These are phyloP conservation scores for Phyto melanocephala DNA, from an alignment of 2,888 invertebrate species.

Conservation along the genomic window DNA sequence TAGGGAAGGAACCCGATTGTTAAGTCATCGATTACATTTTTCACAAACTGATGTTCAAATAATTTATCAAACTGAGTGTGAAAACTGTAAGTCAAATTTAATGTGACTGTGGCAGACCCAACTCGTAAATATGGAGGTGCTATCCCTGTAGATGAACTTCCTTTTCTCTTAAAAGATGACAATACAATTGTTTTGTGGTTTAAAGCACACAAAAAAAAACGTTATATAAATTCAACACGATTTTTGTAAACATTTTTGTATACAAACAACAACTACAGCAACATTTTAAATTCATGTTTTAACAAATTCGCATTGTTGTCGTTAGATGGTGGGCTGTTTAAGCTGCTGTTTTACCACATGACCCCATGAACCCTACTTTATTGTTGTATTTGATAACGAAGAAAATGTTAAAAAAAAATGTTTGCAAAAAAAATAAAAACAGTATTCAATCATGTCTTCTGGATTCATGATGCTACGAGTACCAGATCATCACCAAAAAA, in stretches of 20 bases:
- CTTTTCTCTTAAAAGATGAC: not conserved
- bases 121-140: not conserved
- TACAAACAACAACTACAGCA: not conserved
- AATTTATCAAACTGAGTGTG: no score
- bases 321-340: not conserved
- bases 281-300: constrained; percentile 33
- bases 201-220: not conserved
- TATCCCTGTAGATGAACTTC: not conserved
- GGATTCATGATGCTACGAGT: constrained; percentile 6
- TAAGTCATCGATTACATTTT: no score
- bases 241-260: constrained; percentile 17
- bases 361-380: constrained; percentile 44
- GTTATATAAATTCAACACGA: constrained; percentile 62
- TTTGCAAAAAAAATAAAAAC: not conserved
- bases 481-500: constrained; percentile 28
- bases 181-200: constrained; percentile 16
- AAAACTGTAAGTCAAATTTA: no score
- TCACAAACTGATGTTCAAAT: no score
- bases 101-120: no score
- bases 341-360: constrained; percentile 43
- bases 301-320: constrained; percentile 23
- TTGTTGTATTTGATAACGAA: constrained; percentile 14
- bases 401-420: not conserved
- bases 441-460: constrained; percentile 47
- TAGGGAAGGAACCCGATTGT: not conserved